Base-by-base conservation (phyloP, 2,888 invertebrate species). In the Ephialtes manifestator region DNA sequence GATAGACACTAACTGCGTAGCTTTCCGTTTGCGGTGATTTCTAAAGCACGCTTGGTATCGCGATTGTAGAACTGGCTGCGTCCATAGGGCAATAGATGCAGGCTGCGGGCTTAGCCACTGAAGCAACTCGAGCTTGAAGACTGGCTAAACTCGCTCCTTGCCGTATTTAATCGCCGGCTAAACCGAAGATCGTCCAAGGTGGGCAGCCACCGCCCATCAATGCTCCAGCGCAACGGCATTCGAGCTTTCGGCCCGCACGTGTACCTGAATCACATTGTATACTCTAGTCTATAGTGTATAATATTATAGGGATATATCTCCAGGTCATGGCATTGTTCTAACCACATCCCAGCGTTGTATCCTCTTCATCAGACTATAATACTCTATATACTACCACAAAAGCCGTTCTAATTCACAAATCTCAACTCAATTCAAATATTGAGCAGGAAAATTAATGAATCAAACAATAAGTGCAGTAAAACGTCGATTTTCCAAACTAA, bases 101-200 rank as follows among this genome's bases (percentile, higher is more conserved):
- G 55, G 35, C 11, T 24, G 43, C 20, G 28, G 39, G 71, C 28
- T 65, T 71, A 35, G 51, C 63, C 65, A 65, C 15, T 46, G 31
- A 65, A 24, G 43, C 43, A 71, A 48, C 24, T 65, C 18, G 63
- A 71, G 11, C 55, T 31, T 20, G 20, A 39, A 63, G 43, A 35
- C 18, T 48, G 43, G 53, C 13, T 43, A 20, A 35, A 60, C 3
- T 60, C 10, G 13, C 58, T 60, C 28, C n/a, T 35, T 20, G 76
- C 28, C 20, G 43, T 60, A 58, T 55, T 79, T 74, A 75, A 83
- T 83, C 78, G 46, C 46, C 53, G 60, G 60, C 78, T 83, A 83
- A 83, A 72, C 74, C 83, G 83, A 74, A 83, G 79, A 83, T 83
- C 60, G 78, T 63, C 68, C 39, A 24, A 48, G 31, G 46, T 58